Evolutionary conservation across 2,888 invertebrate species (phyloP).

Genomic region (Chymomyza procnemis): DNA sequence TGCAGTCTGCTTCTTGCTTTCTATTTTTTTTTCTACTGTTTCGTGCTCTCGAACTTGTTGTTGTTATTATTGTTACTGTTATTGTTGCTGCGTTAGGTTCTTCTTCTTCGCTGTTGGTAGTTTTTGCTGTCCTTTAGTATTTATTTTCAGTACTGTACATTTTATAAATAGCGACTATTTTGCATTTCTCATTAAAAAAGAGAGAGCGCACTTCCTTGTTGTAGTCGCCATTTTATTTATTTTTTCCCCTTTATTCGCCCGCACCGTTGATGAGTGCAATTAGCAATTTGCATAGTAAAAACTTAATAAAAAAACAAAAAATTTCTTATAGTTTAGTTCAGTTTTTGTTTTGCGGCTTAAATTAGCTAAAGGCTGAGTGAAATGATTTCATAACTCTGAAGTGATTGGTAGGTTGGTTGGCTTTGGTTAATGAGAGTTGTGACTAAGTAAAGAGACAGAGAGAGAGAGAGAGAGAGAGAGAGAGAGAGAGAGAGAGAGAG

Average conservation of each 20-base stretch:
- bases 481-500: too few species aligned
- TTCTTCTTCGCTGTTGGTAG: neutral
- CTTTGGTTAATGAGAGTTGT: neutral
- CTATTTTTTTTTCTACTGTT: conserved; percentile 4
- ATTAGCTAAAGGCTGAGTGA: neutral
- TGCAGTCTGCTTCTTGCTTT: conserved; percentile 28
- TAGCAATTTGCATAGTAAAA: conserved; percentile 70
- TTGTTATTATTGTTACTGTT: neutral
- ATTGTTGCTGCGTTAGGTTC: neutral
- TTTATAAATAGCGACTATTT: conserved; percentile 66
- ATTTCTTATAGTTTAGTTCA: conserved; percentile 22
- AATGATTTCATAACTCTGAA: neutral
- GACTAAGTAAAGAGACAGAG: neutral
- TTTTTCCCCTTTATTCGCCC: neutral
- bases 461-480: too few species aligned
- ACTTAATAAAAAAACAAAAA: conserved; percentile 44
- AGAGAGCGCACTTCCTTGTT: neutral
- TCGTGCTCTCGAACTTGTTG: neutral
- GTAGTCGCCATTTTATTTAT: neutral
- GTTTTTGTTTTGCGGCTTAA: neutral
- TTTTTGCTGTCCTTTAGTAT: neutral
- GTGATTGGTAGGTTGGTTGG: neutral
- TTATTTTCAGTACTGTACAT: conserved; percentile 54
- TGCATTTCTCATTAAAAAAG: conserved; percentile 67
- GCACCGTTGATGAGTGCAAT: conserved; percentile 64